phyloP scores from a whole-genome alignment of 2,113 vertebrate species.

The Anas platyrhynchos region DNA sequence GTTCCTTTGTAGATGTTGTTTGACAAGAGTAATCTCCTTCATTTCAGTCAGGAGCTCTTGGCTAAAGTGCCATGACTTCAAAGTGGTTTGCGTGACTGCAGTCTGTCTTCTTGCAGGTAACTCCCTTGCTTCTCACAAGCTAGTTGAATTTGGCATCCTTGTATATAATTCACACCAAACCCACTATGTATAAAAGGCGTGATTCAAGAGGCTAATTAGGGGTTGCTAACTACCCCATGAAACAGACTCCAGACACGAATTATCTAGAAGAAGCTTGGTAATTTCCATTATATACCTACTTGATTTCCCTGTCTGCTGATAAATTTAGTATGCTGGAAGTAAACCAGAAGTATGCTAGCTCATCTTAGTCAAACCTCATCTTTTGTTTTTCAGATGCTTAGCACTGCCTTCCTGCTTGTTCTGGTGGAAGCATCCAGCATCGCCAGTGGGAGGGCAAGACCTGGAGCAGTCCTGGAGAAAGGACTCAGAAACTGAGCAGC shows the following conservation, averaged over 20 bases:
- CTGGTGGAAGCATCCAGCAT: neutral
- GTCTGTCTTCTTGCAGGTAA: neutral
- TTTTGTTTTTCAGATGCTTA: neutral
- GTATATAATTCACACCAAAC: neutral
- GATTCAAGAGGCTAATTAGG: neutral
- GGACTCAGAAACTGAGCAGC: neutral
- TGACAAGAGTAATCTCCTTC: rapidly evolving
- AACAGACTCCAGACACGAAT: neutral
- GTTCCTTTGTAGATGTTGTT: neutral
- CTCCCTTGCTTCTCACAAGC: neutral
- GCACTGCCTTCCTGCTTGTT: neutral
- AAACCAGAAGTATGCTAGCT: neutral
- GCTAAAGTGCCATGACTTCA: neutral
- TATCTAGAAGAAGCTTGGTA: neutral
- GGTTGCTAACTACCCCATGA: neutral
- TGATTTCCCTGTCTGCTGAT: neutral
- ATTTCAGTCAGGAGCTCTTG: neutral
- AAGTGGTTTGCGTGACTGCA: neutral
- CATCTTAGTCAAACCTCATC: neutral
- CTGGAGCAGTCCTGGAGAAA: neutral
- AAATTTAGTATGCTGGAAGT: neutral
- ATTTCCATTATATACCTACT: neutral
- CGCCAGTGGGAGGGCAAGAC: rapidly evolving
- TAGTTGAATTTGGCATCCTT: neutral
- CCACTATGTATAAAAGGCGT: neutral